Conservation (phyloP, 2,113 vertebrate genomes). For the Stegastes partitus region DNA sequence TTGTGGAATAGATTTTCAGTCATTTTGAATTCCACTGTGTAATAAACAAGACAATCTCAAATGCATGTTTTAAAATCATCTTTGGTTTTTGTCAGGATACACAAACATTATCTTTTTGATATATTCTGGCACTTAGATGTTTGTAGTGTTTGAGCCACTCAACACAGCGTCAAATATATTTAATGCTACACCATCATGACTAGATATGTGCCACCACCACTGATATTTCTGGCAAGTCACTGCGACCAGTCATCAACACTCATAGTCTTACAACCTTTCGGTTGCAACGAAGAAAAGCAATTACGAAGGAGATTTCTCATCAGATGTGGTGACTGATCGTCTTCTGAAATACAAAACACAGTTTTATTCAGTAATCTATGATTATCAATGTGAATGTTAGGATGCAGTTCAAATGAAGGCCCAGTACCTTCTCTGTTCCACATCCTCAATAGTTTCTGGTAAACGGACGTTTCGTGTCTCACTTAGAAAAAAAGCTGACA, state of each 20-base stretch:
- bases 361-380: neutral
- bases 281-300: neutral
- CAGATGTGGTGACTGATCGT: slow-evolving; percentile 44
- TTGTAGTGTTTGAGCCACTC: too few relatives aligned
- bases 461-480: slow-evolving; percentile 76
- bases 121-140: too few relatives aligned
- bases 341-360: slow-evolving; percentile 53
- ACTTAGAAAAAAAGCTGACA: slow-evolving; percentile 50
- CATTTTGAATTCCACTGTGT: neutral
- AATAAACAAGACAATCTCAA: neutral
- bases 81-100: too few relatives aligned
- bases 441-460: slow-evolving; percentile 87
- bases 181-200: too few relatives aligned
- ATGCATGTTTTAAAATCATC: too few relatives aligned
- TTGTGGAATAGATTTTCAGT: neutral
- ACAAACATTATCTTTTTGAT: too few relatives aligned
- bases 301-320: slow-evolving; percentile 26
- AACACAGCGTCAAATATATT: too few relatives aligned
- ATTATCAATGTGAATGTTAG: neutral
- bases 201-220: too few relatives aligned
- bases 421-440: slow-evolving; percentile 81
- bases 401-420: neutral
- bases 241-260: neutral
- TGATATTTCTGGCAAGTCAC: too few relatives aligned
- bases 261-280: neutral